Percentiles rank a stretch among this genome's conserved stretches.
phyloP scores from a whole-genome alignment of 2,113 vertebrate species.

The Rynchops niger region DNA sequence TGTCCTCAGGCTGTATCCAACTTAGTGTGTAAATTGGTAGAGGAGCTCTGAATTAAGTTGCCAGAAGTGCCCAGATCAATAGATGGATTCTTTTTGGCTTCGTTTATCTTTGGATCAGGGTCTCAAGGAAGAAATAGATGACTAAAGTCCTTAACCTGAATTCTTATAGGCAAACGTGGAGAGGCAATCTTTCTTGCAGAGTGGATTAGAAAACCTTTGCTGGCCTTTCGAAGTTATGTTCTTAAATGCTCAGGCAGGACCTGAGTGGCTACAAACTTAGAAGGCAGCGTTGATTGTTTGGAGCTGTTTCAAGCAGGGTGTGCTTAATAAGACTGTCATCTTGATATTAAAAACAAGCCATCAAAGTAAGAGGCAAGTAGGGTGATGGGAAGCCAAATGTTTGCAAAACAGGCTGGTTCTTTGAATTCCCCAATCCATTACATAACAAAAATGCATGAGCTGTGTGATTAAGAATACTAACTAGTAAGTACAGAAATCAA shows the following conservation, averaged over 20 bases:
- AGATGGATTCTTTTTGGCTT: slow-evolving; percentile 4
- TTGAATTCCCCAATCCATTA: slow-evolving; percentile 41
- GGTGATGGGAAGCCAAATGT: background rate
- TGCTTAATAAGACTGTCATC: background rate
- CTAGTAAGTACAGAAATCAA: slow-evolving; percentile 53
- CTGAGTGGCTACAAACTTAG: background rate
- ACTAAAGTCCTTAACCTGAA: background rate
- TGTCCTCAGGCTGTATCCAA: background rate
- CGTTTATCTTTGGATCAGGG: background rate
- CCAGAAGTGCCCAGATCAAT: background rate
- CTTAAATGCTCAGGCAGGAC: background rate
- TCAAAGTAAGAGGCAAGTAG: background rate
- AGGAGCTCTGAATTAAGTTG: background rate
- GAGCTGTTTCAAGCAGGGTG: background rate
- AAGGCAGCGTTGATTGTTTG: background rate
- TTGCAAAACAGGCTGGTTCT: slow-evolving; percentile 12
- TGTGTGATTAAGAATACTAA: slow-evolving; percentile 50
- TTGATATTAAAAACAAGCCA: background rate
- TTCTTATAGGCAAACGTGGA: background rate
- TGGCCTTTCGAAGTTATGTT: slow-evolving; percentile 24
- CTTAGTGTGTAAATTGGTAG: background rate
- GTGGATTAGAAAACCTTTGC: slow-evolving; percentile 15
- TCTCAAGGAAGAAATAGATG: background rate
- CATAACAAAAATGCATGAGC: slow-evolving; percentile 37
- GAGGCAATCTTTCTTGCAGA: slow-evolving; percentile 36